These are phyloP conservation scores for Hyphantria cunea DNA, from an alignment of 1,140 invertebrate species.

Conservation along the genomic window DNA sequence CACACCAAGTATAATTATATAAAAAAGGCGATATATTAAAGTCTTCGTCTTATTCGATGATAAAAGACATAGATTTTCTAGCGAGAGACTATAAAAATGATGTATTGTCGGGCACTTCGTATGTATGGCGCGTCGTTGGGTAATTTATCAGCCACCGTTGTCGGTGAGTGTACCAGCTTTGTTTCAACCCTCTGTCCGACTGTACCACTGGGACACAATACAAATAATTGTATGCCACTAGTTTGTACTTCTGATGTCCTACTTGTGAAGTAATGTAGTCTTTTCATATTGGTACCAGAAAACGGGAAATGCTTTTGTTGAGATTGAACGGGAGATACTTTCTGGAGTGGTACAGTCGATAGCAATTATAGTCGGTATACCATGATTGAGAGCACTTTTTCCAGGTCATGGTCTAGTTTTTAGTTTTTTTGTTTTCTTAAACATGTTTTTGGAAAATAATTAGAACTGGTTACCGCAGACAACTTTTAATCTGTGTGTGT, in stretches of 20 bases:
- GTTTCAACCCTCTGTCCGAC: constrained; percentile 4
- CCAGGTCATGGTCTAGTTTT: too few species aligned
- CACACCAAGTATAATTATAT: constrained; percentile 10
- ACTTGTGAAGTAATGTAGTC: constrained; percentile 2
- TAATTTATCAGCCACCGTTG: constrained; percentile 18
- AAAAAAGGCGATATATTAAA: constrained; percentile 18
- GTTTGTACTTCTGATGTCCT: constrained; percentile 16
- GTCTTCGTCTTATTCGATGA: constrained; percentile 12
- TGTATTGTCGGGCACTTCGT: constrained; percentile 16
- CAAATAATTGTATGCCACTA: constrained; percentile 19
- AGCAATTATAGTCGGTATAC: too few species aligned
- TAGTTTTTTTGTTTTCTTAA: too few species aligned
- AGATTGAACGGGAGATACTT: too few species aligned
- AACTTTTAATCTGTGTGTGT: too few species aligned
- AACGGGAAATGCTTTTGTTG: background rate
- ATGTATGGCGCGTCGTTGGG: constrained; percentile 10
- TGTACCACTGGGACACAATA: constrained; percentile 18
- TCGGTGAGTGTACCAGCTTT: constrained; percentile 4
- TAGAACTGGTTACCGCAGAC: too few species aligned
- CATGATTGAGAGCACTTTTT: too few species aligned
- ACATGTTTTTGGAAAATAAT: too few species aligned
- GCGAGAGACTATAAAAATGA: constrained; percentile 24
- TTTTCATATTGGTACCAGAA: background rate
- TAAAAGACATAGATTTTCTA: constrained; percentile 20
- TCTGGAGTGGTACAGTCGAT: too few species aligned